Percentiles rank a stretch among this genome's conserved stretches.
phyloP scores from a whole-genome alignment of 2,797 vertebrate species.

The Acanthiza pusilla region DNA sequence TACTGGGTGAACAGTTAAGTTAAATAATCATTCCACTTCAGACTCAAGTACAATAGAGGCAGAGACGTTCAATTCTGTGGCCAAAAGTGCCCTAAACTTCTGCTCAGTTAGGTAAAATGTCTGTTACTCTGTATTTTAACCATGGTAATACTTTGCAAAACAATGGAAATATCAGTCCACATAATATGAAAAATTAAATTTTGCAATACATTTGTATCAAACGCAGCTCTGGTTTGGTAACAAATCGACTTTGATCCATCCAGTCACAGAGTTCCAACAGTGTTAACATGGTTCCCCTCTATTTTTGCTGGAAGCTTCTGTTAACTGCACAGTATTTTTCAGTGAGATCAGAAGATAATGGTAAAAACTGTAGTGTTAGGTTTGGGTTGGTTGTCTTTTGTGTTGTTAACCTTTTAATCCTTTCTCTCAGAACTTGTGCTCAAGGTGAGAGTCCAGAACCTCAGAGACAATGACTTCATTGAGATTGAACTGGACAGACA shows the following conservation, averaged over 20 bases:
- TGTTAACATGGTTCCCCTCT: not conserved
- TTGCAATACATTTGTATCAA: not conserved
- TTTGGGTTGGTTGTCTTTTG: not conserved
- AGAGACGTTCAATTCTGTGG: not conserved
- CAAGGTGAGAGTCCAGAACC: conserved; percentile 89
- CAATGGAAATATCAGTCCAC: not conserved
- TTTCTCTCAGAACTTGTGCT: conserved; percentile 83
- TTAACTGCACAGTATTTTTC: not conserved
- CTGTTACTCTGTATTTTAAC: not conserved
- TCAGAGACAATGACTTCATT: conserved; percentile 88
- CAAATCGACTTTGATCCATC: not conserved
- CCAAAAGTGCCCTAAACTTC: not conserved
- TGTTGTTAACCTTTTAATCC: not conserved
- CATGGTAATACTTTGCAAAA: not conserved
- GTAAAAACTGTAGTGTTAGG: not conserved
- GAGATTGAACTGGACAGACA: conserved; percentile 91
- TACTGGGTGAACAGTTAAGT: not conserved
- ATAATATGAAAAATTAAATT: not conserved
- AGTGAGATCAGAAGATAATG: not conserved
- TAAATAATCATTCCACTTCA: not conserved
- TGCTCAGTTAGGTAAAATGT: not conserved
- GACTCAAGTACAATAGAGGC: not conserved
- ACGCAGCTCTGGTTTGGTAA: not conserved
- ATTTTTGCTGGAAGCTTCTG: not conserved
- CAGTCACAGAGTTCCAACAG: not conserved